Percentiles rank a stretch among this genome's conserved stretches.
phyloP scores from a whole-genome alignment of 2,888 invertebrate genomes.

The Nymphalis polychloros region DNA sequence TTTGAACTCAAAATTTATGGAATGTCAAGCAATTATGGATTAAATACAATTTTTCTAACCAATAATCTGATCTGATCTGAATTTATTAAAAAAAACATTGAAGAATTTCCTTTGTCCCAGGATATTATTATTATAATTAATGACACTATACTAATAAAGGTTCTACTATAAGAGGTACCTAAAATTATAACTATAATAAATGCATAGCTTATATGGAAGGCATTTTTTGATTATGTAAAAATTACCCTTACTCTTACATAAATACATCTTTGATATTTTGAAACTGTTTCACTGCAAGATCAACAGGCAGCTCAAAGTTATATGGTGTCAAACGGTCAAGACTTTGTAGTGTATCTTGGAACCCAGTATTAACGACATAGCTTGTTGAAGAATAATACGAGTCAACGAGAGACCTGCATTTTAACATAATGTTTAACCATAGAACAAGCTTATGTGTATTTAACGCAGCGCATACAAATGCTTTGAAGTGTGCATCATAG shows the following conservation, averaged over 20 bases:
- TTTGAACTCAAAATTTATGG: background rate
- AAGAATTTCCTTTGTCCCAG: background rate
- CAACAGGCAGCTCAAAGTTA: slow-evolving; percentile 96
- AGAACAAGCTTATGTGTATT: slow-evolving; percentile 95
- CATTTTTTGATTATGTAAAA: slow-evolving; percentile 42
- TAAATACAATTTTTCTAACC: too few species aligned
- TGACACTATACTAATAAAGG: background rate
- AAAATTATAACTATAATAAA: slow-evolving; percentile 40
- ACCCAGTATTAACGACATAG: slow-evolving; percentile 97
- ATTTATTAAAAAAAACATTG: background rate
- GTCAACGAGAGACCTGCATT: slow-evolving; percentile 90
- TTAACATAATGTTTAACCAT: slow-evolving; percentile 96
- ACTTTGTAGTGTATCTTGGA: slow-evolving; percentile 96
- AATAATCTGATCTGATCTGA: too few species aligned
- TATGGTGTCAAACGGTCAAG: slow-evolving; percentile 92
- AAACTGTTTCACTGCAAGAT: slow-evolving; percentile 97
- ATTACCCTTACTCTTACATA: slow-evolving; percentile 74
- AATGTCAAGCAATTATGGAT: too few species aligned
- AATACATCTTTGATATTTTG: slow-evolving; percentile 99
- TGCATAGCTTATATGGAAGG: slow-evolving; percentile 44
- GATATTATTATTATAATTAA: too few species aligned
- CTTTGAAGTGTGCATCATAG: slow-evolving; percentile 98
- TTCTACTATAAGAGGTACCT: slow-evolving; percentile 1
- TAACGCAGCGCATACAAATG: slow-evolving; percentile 97
- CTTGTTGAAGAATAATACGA: slow-evolving; percentile 94